These are phyloP conservation scores for Drosophila ficusphila DNA, from an alignment of 1,140 invertebrate genomes.

Conservation along the genomic window DNA sequence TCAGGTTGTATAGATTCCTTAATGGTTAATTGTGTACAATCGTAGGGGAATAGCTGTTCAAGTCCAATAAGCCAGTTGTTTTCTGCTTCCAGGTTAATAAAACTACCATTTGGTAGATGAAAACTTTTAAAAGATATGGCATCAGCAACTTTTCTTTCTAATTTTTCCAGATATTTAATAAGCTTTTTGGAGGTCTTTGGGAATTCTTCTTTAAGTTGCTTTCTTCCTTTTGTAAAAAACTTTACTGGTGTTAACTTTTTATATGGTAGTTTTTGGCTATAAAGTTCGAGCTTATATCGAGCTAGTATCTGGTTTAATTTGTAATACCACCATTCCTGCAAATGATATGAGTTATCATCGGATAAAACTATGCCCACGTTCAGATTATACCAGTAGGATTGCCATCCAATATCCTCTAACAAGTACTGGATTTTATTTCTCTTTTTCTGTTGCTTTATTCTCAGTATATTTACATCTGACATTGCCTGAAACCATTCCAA, in stretches of 20 bases:
- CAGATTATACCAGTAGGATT: conserved; percentile 56
- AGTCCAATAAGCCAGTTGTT: conserved; percentile 36
- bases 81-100: conserved; percentile 11
- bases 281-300: conserved; percentile 56
- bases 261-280: conserved; percentile 31
- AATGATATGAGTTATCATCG: background rate
- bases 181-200: background rate
- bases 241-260: background rate
- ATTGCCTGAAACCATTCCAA: conserved; percentile 46
- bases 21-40: conserved; percentile 17
- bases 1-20: background rate
- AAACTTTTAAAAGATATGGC: background rate
- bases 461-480: conserved; percentile 39
- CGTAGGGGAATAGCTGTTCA: conserved; percentile 39
- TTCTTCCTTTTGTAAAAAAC: background rate
- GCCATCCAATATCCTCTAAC: conserved; percentile 43
- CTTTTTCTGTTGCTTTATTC: background rate
- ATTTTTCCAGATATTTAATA: background rate
- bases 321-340: conserved; percentile 52
- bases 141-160: conserved; percentile 4
- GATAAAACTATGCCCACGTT: conserved; percentile 43
- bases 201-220: background rate
- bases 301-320: conserved; percentile 43
- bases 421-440: conserved; percentile 2
- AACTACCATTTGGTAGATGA: conserved; percentile 17